phyloP scores from a whole-genome alignment of 2,888 invertebrate genomes.

The Leptopilina myrica region DNA sequence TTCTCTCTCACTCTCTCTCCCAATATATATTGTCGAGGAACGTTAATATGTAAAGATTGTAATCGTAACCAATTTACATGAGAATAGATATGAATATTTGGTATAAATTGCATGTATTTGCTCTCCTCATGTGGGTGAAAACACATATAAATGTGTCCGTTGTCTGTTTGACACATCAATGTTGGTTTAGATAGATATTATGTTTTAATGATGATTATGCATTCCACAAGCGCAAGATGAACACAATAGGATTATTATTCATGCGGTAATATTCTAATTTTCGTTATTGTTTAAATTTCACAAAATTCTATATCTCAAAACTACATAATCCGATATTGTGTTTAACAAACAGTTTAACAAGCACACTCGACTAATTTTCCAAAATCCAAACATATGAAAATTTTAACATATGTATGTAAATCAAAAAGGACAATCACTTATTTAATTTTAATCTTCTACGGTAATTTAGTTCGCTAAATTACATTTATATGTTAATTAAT shows the following conservation, averaged over 20 bases:
- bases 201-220: conserved; percentile 4
- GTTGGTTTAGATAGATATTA: background rate
- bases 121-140: background rate
- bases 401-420: too few species aligned
- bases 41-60: conserved; percentile 14
- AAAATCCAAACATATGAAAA: too few species aligned
- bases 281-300: conserved; percentile 7
- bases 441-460: too few species aligned
- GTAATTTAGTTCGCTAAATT: too few species aligned
- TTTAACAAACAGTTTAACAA: too few species aligned
- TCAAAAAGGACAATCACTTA: too few species aligned
- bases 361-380: too few species aligned
- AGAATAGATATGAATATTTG: conserved; percentile 1
- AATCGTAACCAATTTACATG: conserved; percentile 9
- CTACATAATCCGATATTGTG: too few species aligned
- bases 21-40: background rate
- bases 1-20: too few species aligned
- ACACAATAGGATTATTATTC: background rate
- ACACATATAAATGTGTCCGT: background rate
- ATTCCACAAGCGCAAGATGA: conserved; percentile 2
- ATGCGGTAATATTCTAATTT: conserved; percentile 1
- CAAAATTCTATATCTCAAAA: background rate
- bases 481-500: too few species aligned
- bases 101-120: conserved; percentile 6
- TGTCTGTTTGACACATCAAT: background rate